A percentile compares a stretch with the other conserved stretches of the same genome.
Evolutionary conservation across 1,140 invertebrate species (phyloP).

Genomic region (Eciton burchellii): DNA sequence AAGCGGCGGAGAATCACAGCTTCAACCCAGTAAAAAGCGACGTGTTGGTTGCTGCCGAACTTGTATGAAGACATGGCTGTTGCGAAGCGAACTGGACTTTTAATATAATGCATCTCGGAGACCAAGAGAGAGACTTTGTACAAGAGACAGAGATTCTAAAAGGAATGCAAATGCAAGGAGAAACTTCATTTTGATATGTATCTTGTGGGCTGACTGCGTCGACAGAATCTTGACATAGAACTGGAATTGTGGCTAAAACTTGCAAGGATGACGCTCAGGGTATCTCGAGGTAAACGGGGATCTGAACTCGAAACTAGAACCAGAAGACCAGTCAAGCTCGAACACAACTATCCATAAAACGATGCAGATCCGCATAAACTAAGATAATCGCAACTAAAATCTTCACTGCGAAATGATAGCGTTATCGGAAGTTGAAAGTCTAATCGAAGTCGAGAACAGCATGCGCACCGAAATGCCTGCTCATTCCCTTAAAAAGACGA

Average conservation of each 20-base stretch:
- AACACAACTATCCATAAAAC: not conserved
- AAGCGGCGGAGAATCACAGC: constrained; percentile 4
- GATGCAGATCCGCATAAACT: not conserved
- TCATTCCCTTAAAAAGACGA: not conserved
- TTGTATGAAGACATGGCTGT: constrained; percentile 8
- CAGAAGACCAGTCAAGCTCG: not conserved
- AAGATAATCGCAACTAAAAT: not conserved
- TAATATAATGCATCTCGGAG: constrained; percentile 7
- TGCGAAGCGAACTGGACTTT: not conserved
- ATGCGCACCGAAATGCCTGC: constrained; percentile 18
- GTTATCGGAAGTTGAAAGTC: constrained; percentile 13
- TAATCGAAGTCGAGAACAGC: not conserved
- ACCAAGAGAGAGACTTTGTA: not conserved
- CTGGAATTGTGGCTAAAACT: not conserved
- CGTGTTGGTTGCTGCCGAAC: constrained; percentile 65
- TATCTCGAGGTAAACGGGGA: not conserved
- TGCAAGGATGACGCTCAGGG: not conserved
- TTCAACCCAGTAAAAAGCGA: not conserved
- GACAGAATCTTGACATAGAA: not conserved
- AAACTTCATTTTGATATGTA: not conserved
- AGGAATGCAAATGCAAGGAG: not conserved
- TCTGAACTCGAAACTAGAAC: not conserved
- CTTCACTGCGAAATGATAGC: not conserved
- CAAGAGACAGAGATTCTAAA: not conserved
- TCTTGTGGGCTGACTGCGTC: not conserved